Base-by-base conservation (phyloP, 2,113 vertebrate species). In the Malurus melanocephalus region DNA sequence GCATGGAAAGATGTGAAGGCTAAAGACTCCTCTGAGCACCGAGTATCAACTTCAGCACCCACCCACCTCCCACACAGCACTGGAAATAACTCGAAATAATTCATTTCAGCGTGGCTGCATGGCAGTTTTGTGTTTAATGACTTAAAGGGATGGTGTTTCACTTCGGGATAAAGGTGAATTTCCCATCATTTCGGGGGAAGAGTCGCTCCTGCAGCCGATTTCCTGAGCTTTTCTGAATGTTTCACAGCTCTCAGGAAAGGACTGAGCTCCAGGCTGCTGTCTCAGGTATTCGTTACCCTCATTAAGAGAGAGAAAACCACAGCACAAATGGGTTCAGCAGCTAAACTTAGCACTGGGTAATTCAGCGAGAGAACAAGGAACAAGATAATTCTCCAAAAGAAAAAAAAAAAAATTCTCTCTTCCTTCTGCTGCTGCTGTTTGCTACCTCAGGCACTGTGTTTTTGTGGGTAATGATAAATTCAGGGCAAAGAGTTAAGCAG, bases 31-130 rank as follows among this genome's bases (percentile, higher is more conserved):
- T 94, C n/a, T 32, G 91, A 93, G 93, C 94, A 94, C 94, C 26
- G 83, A 95, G 67, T 35, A 90, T 62, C 94, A 91, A 87, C 95
- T 79, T 49, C 80, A 95, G 87, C 89, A 40, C 96, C 95, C 79
- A 87, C 88, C 87, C 92, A 51, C 91, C 94, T 93, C 97, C 96
- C 95, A 94, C 96, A 12, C 87, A 74, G 66, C 43, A 75, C 97
- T 79, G 68, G 96, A 97, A 97, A 97, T 97, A 97, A 95, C 97
- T 85, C 75, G 87, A 93, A 97, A 96, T 94, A 89, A 96, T 95
- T 95, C 69, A 85, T 94, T 85, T 43, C 43, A 92, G 94, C 61
- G 49, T 52, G 89, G 84, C 95, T 80, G 56, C 80, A 49, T 75
- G 55, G 95, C 95, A 92, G 78, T 64, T 93, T 40, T n/a, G 61